These are phyloP conservation scores for Brachymystax lenok DNA, from an alignment of 2,797 vertebrate genomes.

Conservation along the genomic window DNA sequence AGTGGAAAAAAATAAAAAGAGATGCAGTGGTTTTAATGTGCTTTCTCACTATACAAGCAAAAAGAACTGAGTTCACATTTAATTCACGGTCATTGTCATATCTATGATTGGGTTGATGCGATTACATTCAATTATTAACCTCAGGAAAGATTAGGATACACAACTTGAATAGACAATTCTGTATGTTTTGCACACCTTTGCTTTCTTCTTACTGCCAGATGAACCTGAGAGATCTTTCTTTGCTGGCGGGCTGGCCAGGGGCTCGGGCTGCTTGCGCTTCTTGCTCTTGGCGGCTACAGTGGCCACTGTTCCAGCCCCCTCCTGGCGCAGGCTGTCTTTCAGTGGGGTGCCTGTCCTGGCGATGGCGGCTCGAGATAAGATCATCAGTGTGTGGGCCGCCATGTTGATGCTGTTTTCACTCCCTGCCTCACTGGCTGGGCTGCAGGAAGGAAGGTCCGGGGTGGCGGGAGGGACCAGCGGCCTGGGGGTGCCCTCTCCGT, in stretches of 20 bases:
- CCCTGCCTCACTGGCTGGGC: slow-evolving; percentile 93
- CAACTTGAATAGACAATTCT: not conserved
- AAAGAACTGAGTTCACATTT: not conserved
- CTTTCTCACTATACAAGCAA: not conserved
- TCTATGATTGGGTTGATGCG: not conserved
- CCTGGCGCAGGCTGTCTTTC: slow-evolving; percentile 91
- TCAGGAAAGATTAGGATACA: not conserved
- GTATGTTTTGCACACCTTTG: slow-evolving; percentile 60
- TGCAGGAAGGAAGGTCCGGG: slow-evolving; percentile 89
- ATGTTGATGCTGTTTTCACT: slow-evolving; percentile 97
- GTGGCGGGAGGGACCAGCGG: slow-evolving; percentile 83
- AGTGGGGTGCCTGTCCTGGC: slow-evolving; percentile 87
- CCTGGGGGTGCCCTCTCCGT: slow-evolving; percentile 78
- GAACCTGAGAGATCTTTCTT: slow-evolving; percentile 82
- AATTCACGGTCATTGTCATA: not conserved
- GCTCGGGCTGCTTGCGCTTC: slow-evolving; percentile 73
- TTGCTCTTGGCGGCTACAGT: slow-evolving; percentile 62
- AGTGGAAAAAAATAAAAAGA: slow-evolving; percentile 11
- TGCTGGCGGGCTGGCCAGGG: slow-evolving; percentile 48
- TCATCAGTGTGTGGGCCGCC: slow-evolving; percentile 98
- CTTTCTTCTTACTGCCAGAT: slow-evolving; percentile 75
- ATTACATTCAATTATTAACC: no score
- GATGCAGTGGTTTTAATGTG: not conserved
- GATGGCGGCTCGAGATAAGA: slow-evolving; percentile 91
- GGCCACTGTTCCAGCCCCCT: slow-evolving; percentile 65